Evolutionary conservation across 1,140 invertebrate genomes (phyloP), one percentile per base, ranked within the genome.

Genomic region (Hylaeus anthracinus): DNA sequence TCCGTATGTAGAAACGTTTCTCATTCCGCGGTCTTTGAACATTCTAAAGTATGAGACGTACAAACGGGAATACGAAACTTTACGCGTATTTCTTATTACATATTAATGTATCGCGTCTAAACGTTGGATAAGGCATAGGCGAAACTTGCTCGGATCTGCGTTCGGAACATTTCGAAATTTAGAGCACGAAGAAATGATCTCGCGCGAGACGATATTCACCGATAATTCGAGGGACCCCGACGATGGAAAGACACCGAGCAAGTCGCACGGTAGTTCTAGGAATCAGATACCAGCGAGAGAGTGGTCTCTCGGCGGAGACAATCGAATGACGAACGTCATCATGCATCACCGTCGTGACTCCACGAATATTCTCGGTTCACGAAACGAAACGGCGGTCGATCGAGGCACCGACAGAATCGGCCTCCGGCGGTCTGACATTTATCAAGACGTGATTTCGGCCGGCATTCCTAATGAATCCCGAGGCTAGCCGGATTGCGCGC

Each of bases 381-480:
- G 56, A 55, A n/a, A 63, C 37, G 65, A 51, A 55, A 1, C 10
- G 15, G 37, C 37, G 9, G 0, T 10, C 61, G 60, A 63, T 63
- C 4, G 37, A 63, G 61, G 55, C 55, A 4, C 51, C 51, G 51
- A 51, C 51, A 10, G 51, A 48, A 2, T 6, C 51, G 8, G 55
- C 15, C 79, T 37, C 51, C 26, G 66, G 51, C 1, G 39, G 56
- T 43, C 45, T 70, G 84, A 83, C 85, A 86, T 86, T 86, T 86
- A 86, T 86, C 85, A 86, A 86, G 72, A 79, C 75, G 63, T 77
- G 84, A 85, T 85, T 86, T 86, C 81, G 71, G 15, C 5, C 67
- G 70, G 75, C 79, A 76, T 85, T 73, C 82, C 78, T 86, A 86
- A 86, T 78, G 84, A 86, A 79, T 70, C 64, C 51, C 43, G n/a